Conservation (phyloP, 2,888 invertebrate species). For the Eurois occulta region DNA sequence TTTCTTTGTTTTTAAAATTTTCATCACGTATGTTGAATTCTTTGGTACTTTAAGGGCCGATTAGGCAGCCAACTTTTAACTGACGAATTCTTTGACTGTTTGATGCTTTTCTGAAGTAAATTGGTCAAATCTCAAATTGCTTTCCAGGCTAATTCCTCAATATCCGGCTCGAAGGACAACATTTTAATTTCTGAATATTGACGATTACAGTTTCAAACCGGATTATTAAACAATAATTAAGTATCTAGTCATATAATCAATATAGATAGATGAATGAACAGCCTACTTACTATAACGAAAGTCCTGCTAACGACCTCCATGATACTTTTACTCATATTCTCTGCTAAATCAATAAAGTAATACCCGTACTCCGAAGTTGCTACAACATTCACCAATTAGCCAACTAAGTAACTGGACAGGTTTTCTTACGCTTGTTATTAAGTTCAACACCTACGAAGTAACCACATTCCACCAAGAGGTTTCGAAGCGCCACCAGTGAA, state of each 20-base stretch:
- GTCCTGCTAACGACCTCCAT: neutral
- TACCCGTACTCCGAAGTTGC: neutral
- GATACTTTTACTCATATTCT: neutral
- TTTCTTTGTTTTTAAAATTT: conserved; percentile 48
- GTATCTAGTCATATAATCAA: neutral
- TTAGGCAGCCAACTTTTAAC: conserved; percentile 2
- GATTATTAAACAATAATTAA: neutral
- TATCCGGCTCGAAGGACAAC: conserved; percentile 21
- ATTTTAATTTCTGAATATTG: neutral
- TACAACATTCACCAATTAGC: conserved; percentile 14
- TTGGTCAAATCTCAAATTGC: neutral
- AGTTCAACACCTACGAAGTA: conserved; percentile 26
- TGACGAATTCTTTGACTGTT: neutral
- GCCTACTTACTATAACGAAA: neutral
- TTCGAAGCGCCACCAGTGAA: conserved; percentile 58
- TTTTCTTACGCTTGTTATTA: conserved; percentile 38
- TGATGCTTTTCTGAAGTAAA: neutral
- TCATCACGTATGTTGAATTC: conserved; percentile 38
- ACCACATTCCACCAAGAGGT: conserved; percentile 57
- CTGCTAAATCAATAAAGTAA: neutral
- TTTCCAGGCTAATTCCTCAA: conserved; percentile 1
- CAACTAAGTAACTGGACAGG: conserved; percentile 33
- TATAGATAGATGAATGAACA: neutral
- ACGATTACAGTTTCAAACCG: neutral
- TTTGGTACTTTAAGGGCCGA: conserved; percentile 20